Conservation (phyloP, 2,888 invertebrate genomes). For the Drosophila pseudotalamancana region DNA sequence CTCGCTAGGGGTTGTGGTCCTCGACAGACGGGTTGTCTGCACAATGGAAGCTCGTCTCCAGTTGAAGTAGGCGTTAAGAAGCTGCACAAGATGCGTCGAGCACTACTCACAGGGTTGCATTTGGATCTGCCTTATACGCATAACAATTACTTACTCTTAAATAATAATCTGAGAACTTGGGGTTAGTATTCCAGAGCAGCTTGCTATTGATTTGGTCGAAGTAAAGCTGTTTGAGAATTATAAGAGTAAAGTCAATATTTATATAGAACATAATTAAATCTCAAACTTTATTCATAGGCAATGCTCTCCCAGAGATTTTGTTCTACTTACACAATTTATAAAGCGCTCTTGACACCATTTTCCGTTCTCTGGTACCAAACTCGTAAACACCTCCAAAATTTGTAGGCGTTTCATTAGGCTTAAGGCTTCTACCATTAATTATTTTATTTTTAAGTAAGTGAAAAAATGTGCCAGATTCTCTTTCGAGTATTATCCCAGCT, state of each 20-base stretch:
- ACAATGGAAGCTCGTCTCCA: constrained; percentile 33
- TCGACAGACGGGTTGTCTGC: constrained; percentile 33
- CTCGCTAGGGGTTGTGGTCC: constrained; percentile 35
- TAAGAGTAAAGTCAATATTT: background rate
- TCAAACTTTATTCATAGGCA: background rate
- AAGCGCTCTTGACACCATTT: background rate
- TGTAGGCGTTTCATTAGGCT: constrained; percentile 43
- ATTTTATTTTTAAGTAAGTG: constrained; percentile 23
- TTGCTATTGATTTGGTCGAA: constrained; percentile 16
- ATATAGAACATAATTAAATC: background rate
- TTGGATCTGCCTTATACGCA: constrained; percentile 21
- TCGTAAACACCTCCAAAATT: constrained; percentile 24
- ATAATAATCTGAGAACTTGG: constrained; percentile 7
- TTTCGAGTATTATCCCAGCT: constrained; percentile 52
- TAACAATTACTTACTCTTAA: constrained; percentile 25
- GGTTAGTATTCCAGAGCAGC: background rate
- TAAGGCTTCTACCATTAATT: constrained; percentile 48
- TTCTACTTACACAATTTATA: constrained; percentile 22
- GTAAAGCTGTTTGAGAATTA: background rate
- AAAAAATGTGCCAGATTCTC: constrained; percentile 20
- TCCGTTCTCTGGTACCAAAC: background rate
- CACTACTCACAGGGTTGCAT: constrained; percentile 38
- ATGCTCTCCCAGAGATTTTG: constrained; percentile 11
- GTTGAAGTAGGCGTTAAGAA: constrained; percentile 43
- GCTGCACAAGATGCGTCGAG: constrained; percentile 40